Evolutionary conservation across 2,888 invertebrate species (phyloP).

Genomic region (Geophilus truncorum): DNA sequence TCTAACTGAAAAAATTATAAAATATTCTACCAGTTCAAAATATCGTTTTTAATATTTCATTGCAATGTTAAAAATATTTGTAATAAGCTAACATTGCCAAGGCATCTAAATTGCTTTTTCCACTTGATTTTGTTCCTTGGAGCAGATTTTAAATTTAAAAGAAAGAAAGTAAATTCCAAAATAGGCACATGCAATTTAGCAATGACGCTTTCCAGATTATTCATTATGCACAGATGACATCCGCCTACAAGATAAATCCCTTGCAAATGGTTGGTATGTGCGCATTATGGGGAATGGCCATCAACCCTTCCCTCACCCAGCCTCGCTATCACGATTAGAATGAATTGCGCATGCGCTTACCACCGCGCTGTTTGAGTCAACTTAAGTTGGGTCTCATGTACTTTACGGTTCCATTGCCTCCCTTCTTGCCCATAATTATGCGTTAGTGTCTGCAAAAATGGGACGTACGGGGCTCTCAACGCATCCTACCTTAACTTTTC

Average conservation of each 20-base stretch:
- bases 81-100: too few relatives aligned
- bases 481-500: background rate
- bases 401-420: constrained; percentile 8
- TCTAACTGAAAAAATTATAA: too few relatives aligned
- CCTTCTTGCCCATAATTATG: constrained; percentile 25
- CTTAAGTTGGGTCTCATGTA: constrained; percentile 9
- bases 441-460: constrained; percentile 21
- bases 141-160: background rate
- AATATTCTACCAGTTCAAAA: too few relatives aligned
- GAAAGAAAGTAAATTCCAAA: background rate
- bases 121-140: background rate
- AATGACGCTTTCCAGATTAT: background rate
- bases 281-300: constrained; percentile 27
- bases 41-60: too few relatives aligned
- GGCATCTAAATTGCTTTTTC: background rate
- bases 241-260: constrained; percentile 27
- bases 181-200: background rate
- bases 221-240: constrained; percentile 27
- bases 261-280: constrained; percentile 21
- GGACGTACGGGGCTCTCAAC: constrained; percentile 6
- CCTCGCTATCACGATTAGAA: constrained; percentile 16
- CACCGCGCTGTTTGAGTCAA: constrained; percentile 5
- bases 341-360: constrained; percentile 25
- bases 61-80: too few relatives aligned
- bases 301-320: constrained; percentile 5